phyloP scores from a whole-genome alignment of 2,888 invertebrate genomes.

The Orchesellides sinensis region DNA sequence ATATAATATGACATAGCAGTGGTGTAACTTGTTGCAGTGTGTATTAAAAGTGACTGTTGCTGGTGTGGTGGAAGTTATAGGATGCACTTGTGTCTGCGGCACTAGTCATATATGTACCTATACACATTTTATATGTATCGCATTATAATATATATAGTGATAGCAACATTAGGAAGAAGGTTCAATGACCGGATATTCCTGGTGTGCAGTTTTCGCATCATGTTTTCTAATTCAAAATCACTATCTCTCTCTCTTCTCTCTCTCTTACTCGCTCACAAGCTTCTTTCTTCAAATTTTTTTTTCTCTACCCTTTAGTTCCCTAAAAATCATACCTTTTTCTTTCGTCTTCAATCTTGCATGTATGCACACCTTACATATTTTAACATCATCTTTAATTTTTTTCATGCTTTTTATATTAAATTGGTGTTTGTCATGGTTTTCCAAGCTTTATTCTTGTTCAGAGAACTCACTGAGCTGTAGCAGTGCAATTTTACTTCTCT shows the following conservation, averaged over 20 bases:
- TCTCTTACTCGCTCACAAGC: slow-evolving; percentile 36
- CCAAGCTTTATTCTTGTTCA: neutral
- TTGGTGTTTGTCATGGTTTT: slow-evolving; percentile 51
- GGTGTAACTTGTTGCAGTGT: slow-evolving; percentile 11
- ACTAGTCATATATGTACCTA: neutral
- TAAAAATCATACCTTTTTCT: slow-evolving; percentile 22
- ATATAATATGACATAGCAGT: neutral
- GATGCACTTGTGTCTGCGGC: slow-evolving; percentile 22
- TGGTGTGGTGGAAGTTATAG: slow-evolving; percentile 11
- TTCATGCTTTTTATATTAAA: slow-evolving; percentile 60
- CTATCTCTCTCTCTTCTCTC: slow-evolving; percentile 57
- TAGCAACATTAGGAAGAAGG: slow-evolving; percentile 64
- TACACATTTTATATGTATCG: too few species aligned
- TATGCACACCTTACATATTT: slow-evolving; percentile 1
- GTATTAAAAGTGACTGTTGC: neutral
- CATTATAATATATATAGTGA: slow-evolving; percentile 4
- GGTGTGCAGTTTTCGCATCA: slow-evolving; percentile 67
- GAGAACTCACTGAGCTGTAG: neutral
- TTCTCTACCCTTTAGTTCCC: slow-evolving; percentile 34
- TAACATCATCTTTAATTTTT: slow-evolving; percentile 33
- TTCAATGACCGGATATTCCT: slow-evolving; percentile 74
- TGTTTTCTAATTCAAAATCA: slow-evolving; percentile 68
- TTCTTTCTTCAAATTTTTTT: slow-evolving; percentile 39
- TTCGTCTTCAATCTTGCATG: slow-evolving; percentile 4
- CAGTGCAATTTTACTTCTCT: slow-evolving; percentile 15